Conservation (phyloP, 2,888 invertebrate genomes). For the Drosophila vallismaia region DNA sequence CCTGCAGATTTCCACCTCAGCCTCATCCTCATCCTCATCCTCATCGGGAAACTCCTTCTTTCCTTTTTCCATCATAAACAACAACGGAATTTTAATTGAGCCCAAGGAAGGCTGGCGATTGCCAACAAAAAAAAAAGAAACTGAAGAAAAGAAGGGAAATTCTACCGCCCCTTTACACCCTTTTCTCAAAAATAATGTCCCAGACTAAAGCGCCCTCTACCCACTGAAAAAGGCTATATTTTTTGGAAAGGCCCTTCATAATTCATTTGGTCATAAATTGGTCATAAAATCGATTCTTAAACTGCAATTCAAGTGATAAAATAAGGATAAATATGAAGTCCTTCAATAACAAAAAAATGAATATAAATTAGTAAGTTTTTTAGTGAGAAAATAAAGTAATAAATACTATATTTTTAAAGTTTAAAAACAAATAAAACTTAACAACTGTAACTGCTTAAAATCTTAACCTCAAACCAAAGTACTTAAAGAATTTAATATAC, state of each 20-base stretch:
- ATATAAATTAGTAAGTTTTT: no score
- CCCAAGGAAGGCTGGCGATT: constrained; percentile 4
- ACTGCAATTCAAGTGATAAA: no score
- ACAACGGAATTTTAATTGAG: constrained; percentile 38
- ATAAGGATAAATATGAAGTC: no score
- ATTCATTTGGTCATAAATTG: constrained; percentile 53
- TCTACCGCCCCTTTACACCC: background rate
- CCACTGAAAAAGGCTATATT: constrained; percentile 2
- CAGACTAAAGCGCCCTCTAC: background rate
- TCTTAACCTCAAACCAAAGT: background rate
- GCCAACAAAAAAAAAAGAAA: background rate
- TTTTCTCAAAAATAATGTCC: constrained; percentile 6
- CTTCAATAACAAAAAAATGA: no score
- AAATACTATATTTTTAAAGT: background rate
- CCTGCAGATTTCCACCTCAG: background rate
- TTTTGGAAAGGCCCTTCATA: no score
- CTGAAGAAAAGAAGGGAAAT: background rate
- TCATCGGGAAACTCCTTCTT: no score
- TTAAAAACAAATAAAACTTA: no score
- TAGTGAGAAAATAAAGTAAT: background rate
- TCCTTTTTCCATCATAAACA: constrained; percentile 31
- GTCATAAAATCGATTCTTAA: constrained; percentile 52
- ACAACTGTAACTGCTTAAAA: background rate
- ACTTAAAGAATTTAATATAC: background rate
- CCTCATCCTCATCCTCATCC: background rate